A percentile compares a stretch with the other conserved stretches of the same genome.
phyloP scores from a whole-genome alignment of 2,113 vertebrate genomes.

The Scolopax mira region DNA sequence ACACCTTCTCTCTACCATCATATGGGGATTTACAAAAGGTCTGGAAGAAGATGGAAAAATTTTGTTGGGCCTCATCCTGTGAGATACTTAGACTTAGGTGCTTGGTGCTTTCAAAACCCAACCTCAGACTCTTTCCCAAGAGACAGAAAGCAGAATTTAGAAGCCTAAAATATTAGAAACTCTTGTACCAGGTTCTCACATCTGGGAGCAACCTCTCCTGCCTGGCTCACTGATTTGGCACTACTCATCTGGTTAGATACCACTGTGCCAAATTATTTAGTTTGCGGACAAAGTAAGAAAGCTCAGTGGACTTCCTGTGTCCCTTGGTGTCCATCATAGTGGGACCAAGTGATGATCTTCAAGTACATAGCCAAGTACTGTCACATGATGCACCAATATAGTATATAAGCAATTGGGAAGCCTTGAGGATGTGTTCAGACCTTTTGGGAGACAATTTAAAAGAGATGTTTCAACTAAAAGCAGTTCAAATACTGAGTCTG shows the following conservation, averaged over 20 bases:
- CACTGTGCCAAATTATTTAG: background rate
- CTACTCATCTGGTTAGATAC: background rate
- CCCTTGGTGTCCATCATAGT: background rate
- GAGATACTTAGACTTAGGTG: background rate
- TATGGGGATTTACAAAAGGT: background rate
- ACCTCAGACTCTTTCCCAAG: background rate
- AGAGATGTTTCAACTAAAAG: background rate
- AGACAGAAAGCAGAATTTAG: background rate
- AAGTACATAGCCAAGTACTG: background rate
- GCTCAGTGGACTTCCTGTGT: background rate
- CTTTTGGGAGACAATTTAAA: background rate
- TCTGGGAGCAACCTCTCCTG: background rate
- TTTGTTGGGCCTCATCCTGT: background rate
- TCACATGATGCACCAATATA: accelerated
- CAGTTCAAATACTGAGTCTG: background rate
- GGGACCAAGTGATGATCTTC: background rate
- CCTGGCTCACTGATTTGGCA: background rate
- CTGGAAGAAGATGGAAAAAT: background rate
- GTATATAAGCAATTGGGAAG: background rate
- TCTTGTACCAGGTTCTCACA: background rate
- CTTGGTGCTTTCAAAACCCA: background rate
- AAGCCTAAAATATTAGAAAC: background rate
- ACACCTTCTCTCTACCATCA: background rate
- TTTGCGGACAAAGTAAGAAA: background rate
- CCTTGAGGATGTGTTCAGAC: background rate